These are phyloP conservation scores for Aplodontia rufa DNA, from an alignment of 2,113 vertebrate genomes.

Conservation along the genomic window DNA sequence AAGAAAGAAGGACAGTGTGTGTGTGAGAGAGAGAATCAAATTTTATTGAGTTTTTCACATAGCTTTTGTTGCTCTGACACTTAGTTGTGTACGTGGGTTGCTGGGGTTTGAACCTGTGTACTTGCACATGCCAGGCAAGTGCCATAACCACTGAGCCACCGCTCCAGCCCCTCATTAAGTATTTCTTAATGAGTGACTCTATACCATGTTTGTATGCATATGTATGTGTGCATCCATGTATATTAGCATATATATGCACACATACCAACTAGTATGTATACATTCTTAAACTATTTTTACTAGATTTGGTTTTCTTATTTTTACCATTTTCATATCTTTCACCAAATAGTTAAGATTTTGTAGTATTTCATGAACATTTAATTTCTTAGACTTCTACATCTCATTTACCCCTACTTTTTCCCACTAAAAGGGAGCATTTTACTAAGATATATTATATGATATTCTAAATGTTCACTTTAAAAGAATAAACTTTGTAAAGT, in stretches of 20 bases:
- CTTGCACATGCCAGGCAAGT: no score
- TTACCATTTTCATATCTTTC: neutral
- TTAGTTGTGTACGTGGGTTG: no score
- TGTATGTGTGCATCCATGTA: neutral
- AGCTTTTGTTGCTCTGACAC: no score
- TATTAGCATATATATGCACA: neutral
- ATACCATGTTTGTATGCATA: neutral
- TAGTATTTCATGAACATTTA: conserved; percentile 23
- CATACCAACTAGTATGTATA: neutral
- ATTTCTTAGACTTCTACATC: neutral
- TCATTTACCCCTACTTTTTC: conserved; percentile 9
- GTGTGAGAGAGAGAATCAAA: no score
- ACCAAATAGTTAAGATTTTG: neutral
- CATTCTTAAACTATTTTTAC: conserved; percentile 5
- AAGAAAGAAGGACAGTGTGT: no score
- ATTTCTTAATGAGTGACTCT: neutral
- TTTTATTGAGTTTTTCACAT: no score
- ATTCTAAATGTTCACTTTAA: conserved; percentile 43
- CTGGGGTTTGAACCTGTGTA: no score
- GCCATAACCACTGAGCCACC: no score
- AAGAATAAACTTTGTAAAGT: neutral
- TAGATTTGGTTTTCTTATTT: conserved; percentile 47
- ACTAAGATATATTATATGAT: neutral
- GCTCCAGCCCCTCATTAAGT: neutral
- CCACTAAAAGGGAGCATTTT: conserved; percentile 43